Conservation (phyloP, 2,113 vertebrate genomes). For the Seriola quinqueradiata region DNA sequence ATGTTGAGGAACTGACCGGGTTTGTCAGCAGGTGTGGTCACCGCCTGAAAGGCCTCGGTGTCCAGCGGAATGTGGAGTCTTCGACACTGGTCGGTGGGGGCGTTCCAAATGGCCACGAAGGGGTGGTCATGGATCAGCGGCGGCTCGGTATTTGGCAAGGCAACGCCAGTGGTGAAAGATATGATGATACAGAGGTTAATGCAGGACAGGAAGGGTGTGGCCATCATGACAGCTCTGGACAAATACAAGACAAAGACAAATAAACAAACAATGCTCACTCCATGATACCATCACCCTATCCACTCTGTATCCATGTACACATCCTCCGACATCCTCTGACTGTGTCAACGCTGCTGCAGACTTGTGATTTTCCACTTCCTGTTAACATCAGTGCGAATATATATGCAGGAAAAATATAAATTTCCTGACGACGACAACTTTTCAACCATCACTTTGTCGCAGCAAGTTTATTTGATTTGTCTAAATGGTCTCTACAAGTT, state of each 20-base stretch:
- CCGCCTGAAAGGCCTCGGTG: slow-evolving; percentile 83
- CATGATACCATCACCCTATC: no score
- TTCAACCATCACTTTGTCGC: no score
- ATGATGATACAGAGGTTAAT: slow-evolving; percentile 46
- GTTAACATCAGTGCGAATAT: no score
- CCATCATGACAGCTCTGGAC: slow-evolving; percentile 35
- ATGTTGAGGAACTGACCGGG: slow-evolving; percentile 87
- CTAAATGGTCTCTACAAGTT: no score
- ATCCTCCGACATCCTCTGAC: no score
- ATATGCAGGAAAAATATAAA: no score
- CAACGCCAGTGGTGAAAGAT: not conserved
- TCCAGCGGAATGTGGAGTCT: slow-evolving; percentile 81
- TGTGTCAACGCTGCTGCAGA: no score
- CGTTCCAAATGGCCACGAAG: slow-evolving; percentile 90
- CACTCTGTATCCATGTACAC: no score
- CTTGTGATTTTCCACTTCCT: no score
- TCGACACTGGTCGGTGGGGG: slow-evolving; percentile 85
- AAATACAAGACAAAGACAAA: slow-evolving; percentile 10
- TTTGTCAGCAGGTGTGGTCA: slow-evolving; percentile 80
- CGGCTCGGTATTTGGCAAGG: slow-evolving; percentile 73
- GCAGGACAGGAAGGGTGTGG: slow-evolving; percentile 15
- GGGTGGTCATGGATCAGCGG: slow-evolving; percentile 82
- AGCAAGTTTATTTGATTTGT: no score
- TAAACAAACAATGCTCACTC: not conserved
- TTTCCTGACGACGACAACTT: no score